Percentiles rank a stretch among this genome's conserved stretches.
These are phyloP conservation scores for Trachelus iudaicus DNA, from an alignment of 2,888 invertebrate genomes.

Conservation along the genomic window DNA sequence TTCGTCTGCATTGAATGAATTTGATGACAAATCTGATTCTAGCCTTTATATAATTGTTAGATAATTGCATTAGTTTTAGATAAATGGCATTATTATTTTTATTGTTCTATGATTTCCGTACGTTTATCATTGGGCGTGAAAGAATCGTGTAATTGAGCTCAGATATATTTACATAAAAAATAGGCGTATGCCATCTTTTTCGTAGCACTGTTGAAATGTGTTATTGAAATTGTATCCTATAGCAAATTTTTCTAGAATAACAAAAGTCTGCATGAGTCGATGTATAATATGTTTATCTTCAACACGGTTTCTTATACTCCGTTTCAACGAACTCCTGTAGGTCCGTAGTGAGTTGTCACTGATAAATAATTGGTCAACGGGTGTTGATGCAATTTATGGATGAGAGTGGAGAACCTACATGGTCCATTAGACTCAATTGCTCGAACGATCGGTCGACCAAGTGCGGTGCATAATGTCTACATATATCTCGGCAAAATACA, in stretches of 20 bases:
- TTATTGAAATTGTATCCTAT: background rate
- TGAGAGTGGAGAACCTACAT: background rate
- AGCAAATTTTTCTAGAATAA: background rate
- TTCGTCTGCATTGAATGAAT: background rate
- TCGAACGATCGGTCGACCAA: background rate
- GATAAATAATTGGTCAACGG: background rate
- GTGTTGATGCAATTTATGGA: background rate
- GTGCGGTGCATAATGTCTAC: background rate
- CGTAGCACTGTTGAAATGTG: background rate
- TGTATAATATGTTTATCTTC: background rate
- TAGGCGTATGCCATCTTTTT: background rate
- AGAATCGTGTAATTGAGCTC: background rate
- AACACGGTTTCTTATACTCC: background rate
- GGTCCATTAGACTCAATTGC: background rate
- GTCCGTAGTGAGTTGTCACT: background rate
- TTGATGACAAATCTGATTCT: background rate
- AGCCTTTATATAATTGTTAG: background rate
- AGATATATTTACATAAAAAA: background rate
- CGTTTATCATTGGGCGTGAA: background rate
- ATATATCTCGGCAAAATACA: background rate
- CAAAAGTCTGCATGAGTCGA: background rate
- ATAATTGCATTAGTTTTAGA: background rate
- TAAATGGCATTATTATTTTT: background rate
- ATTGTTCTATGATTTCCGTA: background rate
- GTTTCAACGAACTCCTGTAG: background rate